These are phyloP conservation scores for Halichoeres trimaculatus DNA, from an alignment of 2,113 vertebrate genomes.

Conservation along the genomic window DNA sequence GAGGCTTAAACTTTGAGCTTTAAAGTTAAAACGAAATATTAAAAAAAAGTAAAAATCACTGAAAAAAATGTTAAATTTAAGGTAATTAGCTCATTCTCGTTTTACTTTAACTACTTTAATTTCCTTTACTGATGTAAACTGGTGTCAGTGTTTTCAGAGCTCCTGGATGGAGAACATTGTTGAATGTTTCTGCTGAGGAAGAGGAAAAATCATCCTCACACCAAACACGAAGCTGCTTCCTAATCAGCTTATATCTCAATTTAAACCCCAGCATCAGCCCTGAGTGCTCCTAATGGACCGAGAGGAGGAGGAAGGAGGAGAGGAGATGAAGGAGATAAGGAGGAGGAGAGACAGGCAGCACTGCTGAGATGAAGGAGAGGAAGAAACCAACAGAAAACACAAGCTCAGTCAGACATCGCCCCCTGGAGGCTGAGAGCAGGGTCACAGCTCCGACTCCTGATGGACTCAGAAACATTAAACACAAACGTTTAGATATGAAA, in stretches of 20 bases:
- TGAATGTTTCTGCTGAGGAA: slow-evolving; percentile 25
- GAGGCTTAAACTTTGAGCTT: too few relatives aligned
- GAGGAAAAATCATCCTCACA: slow-evolving; percentile 30
- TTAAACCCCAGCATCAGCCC: slow-evolving; percentile 59
- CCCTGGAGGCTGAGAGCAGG: background rate
- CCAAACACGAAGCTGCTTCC: slow-evolving; percentile 63
- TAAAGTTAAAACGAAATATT: too few relatives aligned
- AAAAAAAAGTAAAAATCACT: too few relatives aligned
- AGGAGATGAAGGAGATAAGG: slow-evolving; percentile 59
- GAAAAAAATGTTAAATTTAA: too few relatives aligned
- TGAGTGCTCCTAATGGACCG: slow-evolving; percentile 82
- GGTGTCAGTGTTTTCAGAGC: too few relatives aligned
- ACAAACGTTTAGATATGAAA: background rate
- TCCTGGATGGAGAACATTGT: background rate
- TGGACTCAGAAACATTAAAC: slow-evolving; percentile 17
- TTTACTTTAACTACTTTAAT: too few relatives aligned
- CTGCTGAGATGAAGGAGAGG: slow-evolving; percentile 29
- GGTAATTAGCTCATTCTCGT: too few relatives aligned
- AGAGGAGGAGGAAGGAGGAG: slow-evolving; percentile 39
- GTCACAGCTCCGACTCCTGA: slow-evolving; percentile 15
- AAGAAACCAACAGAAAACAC: slow-evolving; percentile 28
- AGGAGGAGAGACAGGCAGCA: slow-evolving; percentile 30
- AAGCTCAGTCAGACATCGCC: background rate
- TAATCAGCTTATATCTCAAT: slow-evolving; percentile 81
- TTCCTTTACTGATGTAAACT: too few relatives aligned